Conservation (phyloP, 1,140 invertebrate genomes). For the Brachionus paranguensis region DNA sequence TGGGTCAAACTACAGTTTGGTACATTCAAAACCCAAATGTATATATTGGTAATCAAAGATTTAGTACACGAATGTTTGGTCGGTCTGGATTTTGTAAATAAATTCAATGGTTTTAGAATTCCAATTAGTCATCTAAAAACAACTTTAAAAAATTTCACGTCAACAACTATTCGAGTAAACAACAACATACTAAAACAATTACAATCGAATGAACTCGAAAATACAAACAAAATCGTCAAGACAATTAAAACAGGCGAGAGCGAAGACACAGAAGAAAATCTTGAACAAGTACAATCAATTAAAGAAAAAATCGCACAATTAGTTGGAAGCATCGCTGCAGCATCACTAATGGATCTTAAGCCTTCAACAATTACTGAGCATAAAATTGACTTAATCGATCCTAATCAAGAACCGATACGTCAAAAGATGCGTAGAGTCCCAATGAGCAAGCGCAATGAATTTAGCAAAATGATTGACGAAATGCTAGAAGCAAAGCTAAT, state of each 20-base stretch:
- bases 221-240: background rate
- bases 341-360: background rate
- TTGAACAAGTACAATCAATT: background rate
- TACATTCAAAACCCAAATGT: background rate
- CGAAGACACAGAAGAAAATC: background rate
- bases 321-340: background rate
- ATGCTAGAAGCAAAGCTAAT: constrained; percentile 41
- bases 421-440: background rate
- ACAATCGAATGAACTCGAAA: background rate
- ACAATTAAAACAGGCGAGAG: background rate
- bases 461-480: background rate
- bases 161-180: background rate
- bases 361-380: background rate
- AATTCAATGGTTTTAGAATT: background rate
- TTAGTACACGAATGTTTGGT: background rate
- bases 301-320: background rate
- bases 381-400: background rate
- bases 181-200: background rate
- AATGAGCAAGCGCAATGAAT: background rate
- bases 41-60: background rate
- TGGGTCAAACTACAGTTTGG: background rate
- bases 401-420: background rate
- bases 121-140: background rate
- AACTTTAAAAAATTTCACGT: background rate
- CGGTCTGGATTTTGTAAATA: background rate